Percentiles rank a stretch among this genome's conserved stretches.
Evolutionary conservation across 92 coral and sea anemone genomes (phyloP).

Genomic region (Blastomussa wellsi): DNA sequence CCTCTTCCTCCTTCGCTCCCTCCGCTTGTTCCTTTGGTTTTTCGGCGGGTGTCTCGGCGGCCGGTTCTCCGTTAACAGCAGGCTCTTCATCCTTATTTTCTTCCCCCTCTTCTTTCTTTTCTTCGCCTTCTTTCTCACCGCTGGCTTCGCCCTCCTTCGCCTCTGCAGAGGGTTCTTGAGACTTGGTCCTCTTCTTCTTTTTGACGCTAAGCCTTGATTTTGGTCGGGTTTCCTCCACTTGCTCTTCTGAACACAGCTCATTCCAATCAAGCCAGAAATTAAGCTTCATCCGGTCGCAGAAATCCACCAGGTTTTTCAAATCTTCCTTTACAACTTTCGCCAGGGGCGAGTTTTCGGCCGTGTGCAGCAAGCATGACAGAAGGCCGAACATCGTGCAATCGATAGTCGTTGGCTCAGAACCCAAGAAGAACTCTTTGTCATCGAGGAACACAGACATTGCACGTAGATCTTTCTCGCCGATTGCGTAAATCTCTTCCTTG

Average conservation of each 20-base stretch:
- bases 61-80: constrained; percentile 51
- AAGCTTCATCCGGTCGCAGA: constrained; percentile 95
- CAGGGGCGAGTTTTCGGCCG: constrained; percentile 90
- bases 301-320: constrained; percentile 77
- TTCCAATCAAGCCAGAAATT: constrained; percentile 93
- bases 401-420: constrained; percentile 83
- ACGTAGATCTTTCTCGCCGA: constrained; percentile 90
- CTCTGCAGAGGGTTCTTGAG: constrained; percentile 64
- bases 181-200: constrained; percentile 75
- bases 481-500: constrained; percentile 91
- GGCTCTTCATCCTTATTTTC: constrained; percentile 49
- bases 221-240: constrained; percentile 86
- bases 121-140: constrained; percentile 52
- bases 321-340: constrained; percentile 83
- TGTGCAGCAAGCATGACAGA: constrained; percentile 85
- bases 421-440: constrained; percentile 96
- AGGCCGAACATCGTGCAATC: constrained; percentile 97
- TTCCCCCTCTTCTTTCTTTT: constrained; percentile 50
- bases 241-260: constrained; percentile 89
- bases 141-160: constrained; percentile 59
- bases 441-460: constrained; percentile 78
- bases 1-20: constrained; percentile 62
- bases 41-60: constrained; percentile 60
- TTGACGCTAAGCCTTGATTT: constrained; percentile 82
- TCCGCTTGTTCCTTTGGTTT: constrained; percentile 75